phyloP scores from a whole-genome alignment of 2,113 vertebrate genomes.

The Elachura formosa region DNA sequence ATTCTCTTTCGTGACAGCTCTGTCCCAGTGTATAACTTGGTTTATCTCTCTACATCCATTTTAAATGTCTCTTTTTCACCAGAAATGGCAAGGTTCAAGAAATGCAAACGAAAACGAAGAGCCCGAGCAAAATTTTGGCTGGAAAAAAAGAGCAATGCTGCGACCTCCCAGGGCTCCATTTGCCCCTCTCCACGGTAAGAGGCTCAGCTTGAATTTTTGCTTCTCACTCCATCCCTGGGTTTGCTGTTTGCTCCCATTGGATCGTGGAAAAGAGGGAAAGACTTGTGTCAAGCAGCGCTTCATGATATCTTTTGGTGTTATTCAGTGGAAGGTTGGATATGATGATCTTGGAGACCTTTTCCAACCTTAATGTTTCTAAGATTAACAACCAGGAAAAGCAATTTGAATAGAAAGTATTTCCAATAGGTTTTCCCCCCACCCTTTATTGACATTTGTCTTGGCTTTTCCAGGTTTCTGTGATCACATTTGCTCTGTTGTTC shows the following conservation, averaged over 20 bases:
- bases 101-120: slow-evolving; percentile 41
- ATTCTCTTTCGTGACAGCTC: not conserved
- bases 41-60: not conserved
- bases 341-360: not conserved
- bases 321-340: not conserved
- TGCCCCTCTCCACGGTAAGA: slow-evolving; percentile 43
- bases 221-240: not conserved
- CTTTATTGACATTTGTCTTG: not conserved
- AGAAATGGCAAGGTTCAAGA: slow-evolving; percentile 67
- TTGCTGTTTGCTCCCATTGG: not conserved
- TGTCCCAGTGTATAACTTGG: rapidly evolving
- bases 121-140: not conserved
- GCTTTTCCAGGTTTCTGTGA: not conserved
- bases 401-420: not conserved
- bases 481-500: not conserved
- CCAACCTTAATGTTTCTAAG: not conserved
- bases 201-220: not conserved
- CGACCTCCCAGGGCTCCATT: not conserved
- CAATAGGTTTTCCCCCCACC: rapidly evolving
- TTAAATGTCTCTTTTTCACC: not conserved
- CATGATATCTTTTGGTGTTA: rapidly evolving
- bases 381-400: not conserved
- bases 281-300: not conserved
- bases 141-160: not conserved
- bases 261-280: not conserved